Evolutionary conservation across 2,797 vertebrate genomes (phyloP), one percentile per base, ranked within the genome.

Genomic region (Gymnodraco acuticeps): DNA sequence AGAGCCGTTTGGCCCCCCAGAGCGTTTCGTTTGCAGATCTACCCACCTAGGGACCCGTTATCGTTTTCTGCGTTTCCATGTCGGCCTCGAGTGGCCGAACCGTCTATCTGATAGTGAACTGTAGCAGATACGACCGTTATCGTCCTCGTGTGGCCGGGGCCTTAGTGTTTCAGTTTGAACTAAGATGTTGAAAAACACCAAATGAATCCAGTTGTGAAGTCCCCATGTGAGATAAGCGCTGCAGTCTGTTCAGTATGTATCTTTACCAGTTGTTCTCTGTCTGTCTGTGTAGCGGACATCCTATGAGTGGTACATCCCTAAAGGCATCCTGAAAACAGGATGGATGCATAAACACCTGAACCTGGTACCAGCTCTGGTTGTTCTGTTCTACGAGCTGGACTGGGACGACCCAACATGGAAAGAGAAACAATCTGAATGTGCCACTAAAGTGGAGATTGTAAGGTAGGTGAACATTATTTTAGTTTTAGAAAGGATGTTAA

Each of bases 301-400:
- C 0, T 99, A 99, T 41, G 98, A 99, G 54, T 99, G 98, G 98
- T 99, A 99, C 93, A 99, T 99, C 84, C 98, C 98, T 2, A 99
- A 99, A 93, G 98, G 98, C 50, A 97, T 99, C 73, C 91, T 99
- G 74, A 99, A 99, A 91, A 99, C 97, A 0, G 96, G 97, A 10
- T 99, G 98, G 98, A 98, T 99, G 98, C 98, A 99, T 76, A 99
- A 99, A 75, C 98, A 99, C 67, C 93, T 99, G 75, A 99, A 99
- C 86, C 92, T 99, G 81, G 97, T 99, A 16, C 98, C 98, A 1
- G 97, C 97, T 0, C 93, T 99, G 65, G 98, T 99, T 17, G 98
- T 99, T 42, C 96, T 99, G 23, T 99, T 99, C 86, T 99, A 98
- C 56, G 98, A 99, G 72, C 90, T 99, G 74, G 98, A 99, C 89